phyloP scores from a whole-genome alignment of 2,888 invertebrate species.

The Diaperis boleti region DNA sequence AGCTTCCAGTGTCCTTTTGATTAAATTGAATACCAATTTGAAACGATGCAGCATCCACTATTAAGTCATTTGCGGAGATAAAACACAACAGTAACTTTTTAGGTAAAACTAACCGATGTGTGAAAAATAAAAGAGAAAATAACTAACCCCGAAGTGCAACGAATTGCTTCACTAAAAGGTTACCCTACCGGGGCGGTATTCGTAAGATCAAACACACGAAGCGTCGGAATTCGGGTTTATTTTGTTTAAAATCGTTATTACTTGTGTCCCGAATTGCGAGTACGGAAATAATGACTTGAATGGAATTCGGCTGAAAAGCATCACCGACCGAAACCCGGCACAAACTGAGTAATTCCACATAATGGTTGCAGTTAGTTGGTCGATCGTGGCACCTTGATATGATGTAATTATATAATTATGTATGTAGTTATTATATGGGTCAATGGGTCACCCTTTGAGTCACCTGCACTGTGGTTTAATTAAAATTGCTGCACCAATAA shows the following conservation, averaged over 20 bases:
- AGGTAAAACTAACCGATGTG: neutral
- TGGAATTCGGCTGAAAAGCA: slow-evolving; percentile 26
- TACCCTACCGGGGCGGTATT: slow-evolving; percentile 15
- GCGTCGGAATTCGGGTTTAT: slow-evolving; percentile 18
- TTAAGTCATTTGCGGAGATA: neutral
- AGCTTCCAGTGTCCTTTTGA: slow-evolving; percentile 16
- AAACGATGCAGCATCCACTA: neutral
- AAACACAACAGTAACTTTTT: neutral
- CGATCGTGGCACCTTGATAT: slow-evolving; percentile 41
- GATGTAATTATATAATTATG: slow-evolving; percentile 30
- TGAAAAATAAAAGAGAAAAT: slow-evolving; percentile 18
- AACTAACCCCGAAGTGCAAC: slow-evolving; percentile 8
- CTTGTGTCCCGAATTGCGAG: slow-evolving; percentile 21
- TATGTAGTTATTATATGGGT: slow-evolving; percentile 26
- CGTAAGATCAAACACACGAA: slow-evolving; percentile 22
- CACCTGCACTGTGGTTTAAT: slow-evolving; percentile 33
- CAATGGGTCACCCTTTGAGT: slow-evolving; percentile 26
- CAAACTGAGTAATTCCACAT: slow-evolving; percentile 19
- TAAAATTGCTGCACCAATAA: slow-evolving; percentile 32
- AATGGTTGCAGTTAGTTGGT: slow-evolving; percentile 23
- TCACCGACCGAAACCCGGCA: slow-evolving; percentile 26
- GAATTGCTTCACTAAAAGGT: slow-evolving; percentile 18
- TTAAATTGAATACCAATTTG: slow-evolving; percentile 2
- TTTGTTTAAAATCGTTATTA: slow-evolving; percentile 14
- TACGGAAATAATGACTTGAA: slow-evolving; percentile 6